phyloP scores from a whole-genome alignment of 2,888 invertebrate genomes.

The Scaptomyza cyrtandrae region DNA sequence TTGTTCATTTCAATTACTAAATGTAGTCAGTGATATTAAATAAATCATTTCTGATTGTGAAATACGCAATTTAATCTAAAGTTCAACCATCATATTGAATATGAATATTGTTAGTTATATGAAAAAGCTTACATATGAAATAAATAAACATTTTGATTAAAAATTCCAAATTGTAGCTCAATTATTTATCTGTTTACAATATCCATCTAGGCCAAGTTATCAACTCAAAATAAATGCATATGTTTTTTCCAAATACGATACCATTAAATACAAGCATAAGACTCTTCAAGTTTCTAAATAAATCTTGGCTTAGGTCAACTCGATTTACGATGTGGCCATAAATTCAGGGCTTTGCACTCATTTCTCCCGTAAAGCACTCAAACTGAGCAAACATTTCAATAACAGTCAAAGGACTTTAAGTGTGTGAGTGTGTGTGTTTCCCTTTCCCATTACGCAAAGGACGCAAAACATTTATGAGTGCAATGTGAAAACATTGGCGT shows the following conservation, averaged over 20 bases:
- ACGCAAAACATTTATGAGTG: conserved; percentile 54
- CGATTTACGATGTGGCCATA: conserved; percentile 37
- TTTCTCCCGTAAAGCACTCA: conserved; percentile 32
- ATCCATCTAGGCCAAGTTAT: neutral
- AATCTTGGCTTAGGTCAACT: conserved; percentile 48
- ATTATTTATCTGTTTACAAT: neutral
- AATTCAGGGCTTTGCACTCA: conserved; percentile 32
- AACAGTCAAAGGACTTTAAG: conserved; percentile 10
- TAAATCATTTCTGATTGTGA: neutral
- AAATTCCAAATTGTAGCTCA: neutral
- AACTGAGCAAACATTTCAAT: conserved; percentile 40
- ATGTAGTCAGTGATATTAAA: neutral
- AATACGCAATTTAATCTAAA: neutral
- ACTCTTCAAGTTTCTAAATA: conserved; percentile 17
- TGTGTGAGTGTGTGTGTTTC: conserved; percentile 12
- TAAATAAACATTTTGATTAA: neutral
- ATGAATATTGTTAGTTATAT: neutral
- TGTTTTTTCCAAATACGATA: conserved; percentile 23
- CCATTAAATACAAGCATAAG: conserved; percentile 14
- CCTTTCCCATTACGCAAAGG: conserved; percentile 17
- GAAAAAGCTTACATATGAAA: neutral
- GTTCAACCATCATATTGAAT: too few relatives aligned
- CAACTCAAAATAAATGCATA: conserved; percentile 11
- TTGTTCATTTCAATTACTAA: neutral
- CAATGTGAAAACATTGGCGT: conserved; percentile 62